Evolutionary conservation across 1,140 invertebrate genomes (phyloP).

Genomic region (Popillia japonica): DNA sequence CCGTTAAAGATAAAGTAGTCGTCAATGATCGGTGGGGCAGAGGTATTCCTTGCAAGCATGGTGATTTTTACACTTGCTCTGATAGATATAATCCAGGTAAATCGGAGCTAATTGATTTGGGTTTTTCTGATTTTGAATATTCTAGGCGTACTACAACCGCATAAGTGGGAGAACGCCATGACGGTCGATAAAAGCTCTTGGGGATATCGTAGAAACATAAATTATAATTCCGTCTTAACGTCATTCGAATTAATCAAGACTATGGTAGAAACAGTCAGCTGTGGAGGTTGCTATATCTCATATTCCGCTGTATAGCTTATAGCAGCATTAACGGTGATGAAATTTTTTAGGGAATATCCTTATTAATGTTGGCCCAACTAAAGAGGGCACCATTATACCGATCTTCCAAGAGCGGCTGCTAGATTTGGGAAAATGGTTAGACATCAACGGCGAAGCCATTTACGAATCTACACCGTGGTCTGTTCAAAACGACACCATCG

Average conservation of each 20-base stretch:
- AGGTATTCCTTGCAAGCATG: constrained; percentile 82
- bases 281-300: constrained; percentile 71
- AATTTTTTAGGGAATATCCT: no score
- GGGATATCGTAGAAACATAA: constrained; percentile 84
- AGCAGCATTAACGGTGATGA: constrained; percentile 90
- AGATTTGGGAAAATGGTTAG: no score
- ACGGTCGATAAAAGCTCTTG: constrained; percentile 88
- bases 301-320: constrained; percentile 69
- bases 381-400: no score
- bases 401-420: no score
- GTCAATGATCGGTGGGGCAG: constrained; percentile 88
- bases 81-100: constrained; percentile 89
- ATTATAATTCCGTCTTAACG: constrained; percentile 75
- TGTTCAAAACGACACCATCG: no score
- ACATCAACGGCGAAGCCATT: constrained; percentile 88
- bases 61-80: constrained; percentile 84
- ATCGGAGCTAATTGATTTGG: background rate
- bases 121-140: background rate
- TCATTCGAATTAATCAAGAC: constrained; percentile 76
- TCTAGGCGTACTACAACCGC: no score
- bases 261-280: no score
- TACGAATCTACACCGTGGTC: constrained; percentile 81
- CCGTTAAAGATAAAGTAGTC: constrained; percentile 86
- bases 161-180: no score
- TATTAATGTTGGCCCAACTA: no score